Evolutionary conservation across 2,113 vertebrate genomes (phyloP), one percentile per base, ranked within the genome.

Genomic region (Saiga tatarica): DNA sequence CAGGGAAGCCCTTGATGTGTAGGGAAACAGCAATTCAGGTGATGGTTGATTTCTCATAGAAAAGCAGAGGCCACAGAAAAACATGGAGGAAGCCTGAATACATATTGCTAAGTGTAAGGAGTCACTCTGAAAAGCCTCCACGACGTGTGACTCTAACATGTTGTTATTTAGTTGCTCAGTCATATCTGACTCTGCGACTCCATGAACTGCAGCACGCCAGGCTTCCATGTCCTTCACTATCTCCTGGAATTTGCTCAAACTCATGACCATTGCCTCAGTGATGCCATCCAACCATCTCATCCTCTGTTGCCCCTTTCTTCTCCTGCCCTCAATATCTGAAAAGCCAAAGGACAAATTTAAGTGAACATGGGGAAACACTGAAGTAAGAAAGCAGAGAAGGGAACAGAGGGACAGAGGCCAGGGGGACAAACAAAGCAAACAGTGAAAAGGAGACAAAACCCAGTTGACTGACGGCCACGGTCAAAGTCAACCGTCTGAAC

Each of bases 381-480:
- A 67, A 64, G 42, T 8, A 53, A 57, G 62, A 17, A n/a, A 47
- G 15, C 71, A 33, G 33, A 74, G 30, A 42, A 76, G 6, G 71
- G 12, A 42, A 42, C 12, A 7, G 36, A 28, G 33, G 23, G 30
- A 30, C 6, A 12, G 2, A 30, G 16, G 28, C 30, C 36, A 8
- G 82, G 36, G 12, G 6, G 45, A 28, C 30, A n/a, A 9, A 57
- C 33, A 26, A 52, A n/a, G 81, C 15, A 7, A 57, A n/a, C 4
- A 28, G 52, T 19, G n/a, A 36, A 55, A n/a, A 6, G 28, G 47
- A 82, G 79, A 36, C 33, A 33, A 53, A 53, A 53, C 19, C 47
- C 50, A 53, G 79, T 7, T 6, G 3, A 82, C 0, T 2, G 30
- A 36, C 0, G 0, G 13, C 21, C 9, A n/a, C 1, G 6, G 47